Base-by-base conservation (phyloP, 2,888 invertebrate species). In the Brenthis hecate region DNA sequence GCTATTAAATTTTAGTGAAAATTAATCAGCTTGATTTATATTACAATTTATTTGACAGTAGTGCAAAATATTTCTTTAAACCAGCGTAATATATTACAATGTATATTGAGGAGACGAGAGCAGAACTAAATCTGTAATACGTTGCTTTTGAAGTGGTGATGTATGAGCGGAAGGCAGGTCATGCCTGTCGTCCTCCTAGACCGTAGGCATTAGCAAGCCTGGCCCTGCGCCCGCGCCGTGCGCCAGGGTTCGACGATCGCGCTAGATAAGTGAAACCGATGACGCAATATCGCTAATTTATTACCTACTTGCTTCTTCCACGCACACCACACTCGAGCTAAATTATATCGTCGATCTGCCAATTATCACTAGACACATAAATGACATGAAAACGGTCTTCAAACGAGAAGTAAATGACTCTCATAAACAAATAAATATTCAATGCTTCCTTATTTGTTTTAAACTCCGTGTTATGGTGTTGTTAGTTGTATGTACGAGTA, bases 191-290 rank as follows among this genome's bases (percentile, higher is more conserved):
- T 16, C 48, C 58, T 66, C 54, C 66, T 54, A 55, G 19, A 66
- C 28, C 32, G 50, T 32, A n/a, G 14, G 56, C 28, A 14, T 19
- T 56, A 13, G 36, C 11, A 13, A 13, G 65, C n/a, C 57, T 57
- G 36, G 51, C 32, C 23, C 23, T 16, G 56, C 36, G 51, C 58
- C 48, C n/a, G 32, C 56, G 19, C 36, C 53, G 11, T 16, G 53
- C 53, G 47, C 66, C 47, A 19, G 56, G 62, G 61, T 69, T 60
- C 56, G 56, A 66, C 65, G 68, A 56, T 58, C 68, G 65, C 54
- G 50, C 65, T 51, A 65, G 68, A 60, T 69, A 65, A 60, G 68
- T 55, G 65, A 61, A 65, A 65, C 65, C 51, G 47, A 54, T 68
- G 68, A 69, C 60, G 68, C 53, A 64, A 60, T 36, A 56, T 56